Evolutionary conservation across 2,113 vertebrate species (phyloP).

Genomic region (Corydoras maculifer): DNA sequence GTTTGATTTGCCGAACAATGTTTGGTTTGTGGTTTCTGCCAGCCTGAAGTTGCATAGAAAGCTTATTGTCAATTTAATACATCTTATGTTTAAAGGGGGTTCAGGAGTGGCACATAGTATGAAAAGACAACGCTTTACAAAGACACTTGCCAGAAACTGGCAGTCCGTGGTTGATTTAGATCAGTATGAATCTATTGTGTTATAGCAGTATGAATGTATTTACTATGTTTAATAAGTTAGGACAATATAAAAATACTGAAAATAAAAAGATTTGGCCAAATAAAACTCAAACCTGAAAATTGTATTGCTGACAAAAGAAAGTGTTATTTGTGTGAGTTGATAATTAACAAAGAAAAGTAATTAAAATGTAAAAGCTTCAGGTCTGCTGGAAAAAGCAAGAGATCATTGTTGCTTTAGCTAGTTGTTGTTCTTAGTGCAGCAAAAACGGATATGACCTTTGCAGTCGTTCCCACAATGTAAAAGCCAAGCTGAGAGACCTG

Average conservation of each 20-base stretch:
- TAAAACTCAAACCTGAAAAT: too few species aligned
- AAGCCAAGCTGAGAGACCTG: constrained; percentile 14
- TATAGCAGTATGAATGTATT: too few species aligned
- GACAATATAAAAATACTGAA: too few species aligned
- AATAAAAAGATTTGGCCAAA: too few species aligned
- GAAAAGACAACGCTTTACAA: constrained; percentile 43
- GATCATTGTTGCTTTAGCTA: neutral
- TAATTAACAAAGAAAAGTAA: too few species aligned
- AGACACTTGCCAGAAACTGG: constrained; percentile 56
- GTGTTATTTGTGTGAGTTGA: too few species aligned
- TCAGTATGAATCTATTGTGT: constrained; percentile 40
- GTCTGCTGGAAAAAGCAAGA: too few species aligned
- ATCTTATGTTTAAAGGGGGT: constrained; percentile 16
- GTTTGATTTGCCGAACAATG: constrained; percentile 6
- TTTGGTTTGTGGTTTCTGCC: constrained; percentile 25
- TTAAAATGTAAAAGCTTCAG: too few species aligned
- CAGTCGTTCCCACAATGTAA: constrained; percentile 32
- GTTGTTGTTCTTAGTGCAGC: constrained; percentile 2
- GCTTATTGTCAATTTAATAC: constrained; percentile 18
- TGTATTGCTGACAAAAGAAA: too few species aligned
- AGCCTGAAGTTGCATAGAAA: constrained; percentile 24
- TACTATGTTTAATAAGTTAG: too few species aligned
- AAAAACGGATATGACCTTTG: constrained; percentile 16
- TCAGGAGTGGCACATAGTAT: constrained; percentile 7
- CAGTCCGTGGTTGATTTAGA: constrained; percentile 52